Conservation (phyloP, 2,797 vertebrate species). For the Aplochiton taeniatus region DNA sequence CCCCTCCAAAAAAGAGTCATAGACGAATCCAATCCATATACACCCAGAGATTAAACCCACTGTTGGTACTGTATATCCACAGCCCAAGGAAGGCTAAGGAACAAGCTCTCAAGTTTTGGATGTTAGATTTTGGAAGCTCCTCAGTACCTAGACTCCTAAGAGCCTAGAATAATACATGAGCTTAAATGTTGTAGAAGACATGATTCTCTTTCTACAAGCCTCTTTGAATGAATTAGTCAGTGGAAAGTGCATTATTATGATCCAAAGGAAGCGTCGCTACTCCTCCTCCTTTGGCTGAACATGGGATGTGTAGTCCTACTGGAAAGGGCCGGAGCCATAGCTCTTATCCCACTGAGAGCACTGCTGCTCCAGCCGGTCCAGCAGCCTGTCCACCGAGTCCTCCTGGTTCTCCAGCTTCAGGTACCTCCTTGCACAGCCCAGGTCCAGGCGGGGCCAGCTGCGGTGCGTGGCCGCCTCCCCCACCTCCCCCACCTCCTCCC, state of each 20-base stretch:
- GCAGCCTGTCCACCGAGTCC: conserved; percentile 78
- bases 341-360: conserved; percentile 62
- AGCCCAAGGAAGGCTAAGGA: conserved; percentile 24
- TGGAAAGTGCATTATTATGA: conserved; percentile 19
- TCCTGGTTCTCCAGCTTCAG: conserved; percentile 84
- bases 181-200: conserved; percentile 10
- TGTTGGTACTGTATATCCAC: conserved; percentile 16
- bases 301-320: conserved; percentile 37
- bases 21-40: conserved; percentile 23
- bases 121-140: conserved; percentile 30
- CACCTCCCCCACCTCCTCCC: conserved; percentile 55
- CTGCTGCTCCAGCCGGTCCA: conserved; percentile 73
- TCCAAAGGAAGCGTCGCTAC: conserved; percentile 23
- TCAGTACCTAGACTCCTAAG: conserved; percentile 12
- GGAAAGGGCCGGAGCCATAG: conserved; percentile 72
- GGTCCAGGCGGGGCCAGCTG: conserved; percentile 91
- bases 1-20: conserved; percentile 18
- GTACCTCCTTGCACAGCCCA: conserved; percentile 74
- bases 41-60: background rate
- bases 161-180: conserved; percentile 22
- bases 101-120: conserved; percentile 17
- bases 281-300: background rate
- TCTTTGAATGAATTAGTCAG: conserved; percentile 19
- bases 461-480: conserved; percentile 76
- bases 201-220: conserved; percentile 1